Base-by-base conservation (phyloP, 2,888 invertebrate species). In the Nowickia ferox region DNA sequence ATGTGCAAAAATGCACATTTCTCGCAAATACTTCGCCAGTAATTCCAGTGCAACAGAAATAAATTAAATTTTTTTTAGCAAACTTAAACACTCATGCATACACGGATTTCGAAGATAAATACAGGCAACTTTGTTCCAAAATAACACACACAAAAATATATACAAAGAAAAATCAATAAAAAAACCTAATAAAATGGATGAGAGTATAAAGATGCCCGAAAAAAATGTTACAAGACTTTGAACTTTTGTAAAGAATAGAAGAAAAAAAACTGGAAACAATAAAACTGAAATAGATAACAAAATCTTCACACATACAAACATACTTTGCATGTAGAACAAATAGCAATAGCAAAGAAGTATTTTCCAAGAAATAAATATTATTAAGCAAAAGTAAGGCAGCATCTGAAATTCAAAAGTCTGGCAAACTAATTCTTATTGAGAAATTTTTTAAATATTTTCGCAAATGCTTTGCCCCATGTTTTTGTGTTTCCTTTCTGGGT, bases 171-270 rank as follows among this genome's bases (percentile, higher is more conserved):
- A 69, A 66, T 65, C 71, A 75, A 65, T 66, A 77, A 46, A 59
- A 44, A 40, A 59, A 51, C 40, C 71, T 77, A 68, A 61, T 65
- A 40, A 51, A 78, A 79, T 78, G 57, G 13, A 22, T 19, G 30
- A 38, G 55, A 61, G 53, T 55, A 59, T 38, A 53, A 68, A 74
- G 13, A 53, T 51, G 15, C 17, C 38, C 38, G 19, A 72, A 66
- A 59, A 69, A 65, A 38, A 84, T 51, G 40, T 80, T 72, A 71
- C 75, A 71, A 80, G 84, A 80, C 80, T 84, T 84, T 80, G 79
- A 84, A 84, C 80, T 84, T 75, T 78, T 74, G 55, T 66, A 55
- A 84, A 42, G 30, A 84, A 75, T 71, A 44, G 48, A 46, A 22
- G 61, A 44, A 75, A 40, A 79, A n/a, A 69, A 65, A 48, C 15